phyloP scores from a whole-genome alignment of 2,797 vertebrate genomes.

The Phataginus tricuspis region DNA sequence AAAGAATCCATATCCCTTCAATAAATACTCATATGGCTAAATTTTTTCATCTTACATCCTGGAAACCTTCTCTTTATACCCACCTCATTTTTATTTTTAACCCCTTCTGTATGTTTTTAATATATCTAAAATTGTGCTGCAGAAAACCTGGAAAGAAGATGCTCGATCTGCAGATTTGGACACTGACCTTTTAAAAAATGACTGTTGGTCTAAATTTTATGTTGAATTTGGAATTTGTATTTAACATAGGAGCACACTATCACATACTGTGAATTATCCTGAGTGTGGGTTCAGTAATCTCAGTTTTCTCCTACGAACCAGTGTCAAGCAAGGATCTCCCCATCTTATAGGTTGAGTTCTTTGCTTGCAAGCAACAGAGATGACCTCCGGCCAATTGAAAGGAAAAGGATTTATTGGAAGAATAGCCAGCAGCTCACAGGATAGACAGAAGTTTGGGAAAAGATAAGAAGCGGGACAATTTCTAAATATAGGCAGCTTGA shows the following conservation, averaged over 20 bases:
- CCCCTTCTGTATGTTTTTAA: background rate
- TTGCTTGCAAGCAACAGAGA: background rate
- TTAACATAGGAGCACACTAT: background rate
- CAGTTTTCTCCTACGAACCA: background rate
- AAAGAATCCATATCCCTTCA: background rate
- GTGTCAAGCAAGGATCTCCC: background rate
- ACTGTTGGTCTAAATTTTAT: background rate
- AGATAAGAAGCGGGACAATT: background rate
- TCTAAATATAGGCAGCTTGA: background rate
- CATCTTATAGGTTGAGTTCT: background rate
- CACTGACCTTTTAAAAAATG: background rate
- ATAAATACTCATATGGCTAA: rapidly evolving
- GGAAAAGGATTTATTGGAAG: background rate
- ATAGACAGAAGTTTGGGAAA: background rate
- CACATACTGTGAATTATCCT: background rate
- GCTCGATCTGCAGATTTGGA: background rate
- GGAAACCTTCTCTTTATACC: background rate
- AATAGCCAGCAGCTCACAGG: background rate
- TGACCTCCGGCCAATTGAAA: background rate
- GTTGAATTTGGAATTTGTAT: background rate
- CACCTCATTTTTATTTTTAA: background rate
- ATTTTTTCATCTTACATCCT: background rate
- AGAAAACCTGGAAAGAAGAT: background rate
- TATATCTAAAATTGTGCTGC: background rate
- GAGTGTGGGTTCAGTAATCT: background rate